Conservation (phyloP, 2,888 invertebrate genomes). For the Orthosia cruda region DNA sequence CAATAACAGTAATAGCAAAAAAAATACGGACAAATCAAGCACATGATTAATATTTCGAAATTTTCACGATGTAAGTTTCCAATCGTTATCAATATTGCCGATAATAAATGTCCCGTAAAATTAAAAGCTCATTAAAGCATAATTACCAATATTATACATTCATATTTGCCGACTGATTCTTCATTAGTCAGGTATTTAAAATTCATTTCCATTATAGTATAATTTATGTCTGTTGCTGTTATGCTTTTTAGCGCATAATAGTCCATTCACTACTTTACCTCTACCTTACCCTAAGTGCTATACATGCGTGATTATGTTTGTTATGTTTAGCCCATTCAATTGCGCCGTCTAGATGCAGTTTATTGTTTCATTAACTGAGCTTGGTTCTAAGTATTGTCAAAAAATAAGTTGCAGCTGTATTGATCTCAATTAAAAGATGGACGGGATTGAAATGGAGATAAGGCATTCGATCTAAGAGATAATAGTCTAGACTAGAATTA, state of each 20-base stretch:
- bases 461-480: neutral
- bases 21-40: too few relatives aligned
- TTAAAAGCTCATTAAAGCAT: neutral
- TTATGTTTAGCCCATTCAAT: neutral
- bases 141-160: conserved; percentile 1
- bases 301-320: too few relatives aligned
- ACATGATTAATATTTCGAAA: neutral
- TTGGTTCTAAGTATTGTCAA: neutral
- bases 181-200: conserved; percentile 16
- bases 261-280: too few relatives aligned
- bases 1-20: too few relatives aligned
- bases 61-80: too few relatives aligned
- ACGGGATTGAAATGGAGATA: conserved; percentile 1
- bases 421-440: neutral
- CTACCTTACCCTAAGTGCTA: too few relatives aligned
- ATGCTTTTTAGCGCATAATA: neutral
- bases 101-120: neutral
- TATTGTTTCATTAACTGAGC: conserved; percentile 1
- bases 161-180: neutral
- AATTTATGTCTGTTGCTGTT: neutral
- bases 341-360: neutral
- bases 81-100: conserved; percentile 4
- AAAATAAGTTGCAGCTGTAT: neutral
- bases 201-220: conserved; percentile 9
- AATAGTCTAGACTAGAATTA: neutral